These are phyloP conservation scores for Drosophila meridiana DNA, from an alignment of 2,888 invertebrate genomes.

Conservation along the genomic window DNA sequence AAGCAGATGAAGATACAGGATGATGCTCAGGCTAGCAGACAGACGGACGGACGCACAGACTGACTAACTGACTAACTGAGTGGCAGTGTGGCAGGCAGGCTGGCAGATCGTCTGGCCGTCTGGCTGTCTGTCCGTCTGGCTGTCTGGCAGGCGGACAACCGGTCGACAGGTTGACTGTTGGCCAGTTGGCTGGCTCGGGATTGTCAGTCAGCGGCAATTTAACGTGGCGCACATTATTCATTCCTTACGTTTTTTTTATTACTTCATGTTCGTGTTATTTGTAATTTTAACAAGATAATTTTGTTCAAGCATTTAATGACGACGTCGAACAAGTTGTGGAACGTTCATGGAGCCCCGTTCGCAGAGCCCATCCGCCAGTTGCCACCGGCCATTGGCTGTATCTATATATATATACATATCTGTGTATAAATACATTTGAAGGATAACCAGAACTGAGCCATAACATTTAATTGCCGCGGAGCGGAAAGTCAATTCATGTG, in stretches of 20 bases:
- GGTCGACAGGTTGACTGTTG: slow-evolving; percentile 55
- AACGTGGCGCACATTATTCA: slow-evolving; percentile 80
- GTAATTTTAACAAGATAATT: slow-evolving; percentile 85
- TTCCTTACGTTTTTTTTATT: slow-evolving; percentile 79
- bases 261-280: slow-evolving; percentile 83
- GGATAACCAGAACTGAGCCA: slow-evolving; percentile 57
- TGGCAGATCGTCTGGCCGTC: slow-evolving; percentile 1
- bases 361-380: slow-evolving; percentile 21
- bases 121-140: slow-evolving; percentile 4
- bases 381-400: slow-evolving; percentile 36
- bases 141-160: slow-evolving; percentile 43
- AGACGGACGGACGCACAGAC: not conserved
- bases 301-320: slow-evolving; percentile 84
- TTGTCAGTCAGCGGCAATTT: slow-evolving; percentile 73
- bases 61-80: slow-evolving; percentile 18
- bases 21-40: slow-evolving; percentile 32
- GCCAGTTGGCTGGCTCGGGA: slow-evolving; percentile 35
- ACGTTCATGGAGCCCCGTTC: slow-evolving; percentile 26
- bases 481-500: slow-evolving; percentile 78
- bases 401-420: slow-evolving; percentile 21
- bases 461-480: slow-evolving; percentile 72
- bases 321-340: slow-evolving; percentile 28
- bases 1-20: slow-evolving; percentile 44
- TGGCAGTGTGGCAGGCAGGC: slow-evolving; percentile 19
- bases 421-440: slow-evolving; percentile 35